phyloP scores from a whole-genome alignment of 2,113 vertebrate genomes.

The Prochilodus magdalenae region DNA sequence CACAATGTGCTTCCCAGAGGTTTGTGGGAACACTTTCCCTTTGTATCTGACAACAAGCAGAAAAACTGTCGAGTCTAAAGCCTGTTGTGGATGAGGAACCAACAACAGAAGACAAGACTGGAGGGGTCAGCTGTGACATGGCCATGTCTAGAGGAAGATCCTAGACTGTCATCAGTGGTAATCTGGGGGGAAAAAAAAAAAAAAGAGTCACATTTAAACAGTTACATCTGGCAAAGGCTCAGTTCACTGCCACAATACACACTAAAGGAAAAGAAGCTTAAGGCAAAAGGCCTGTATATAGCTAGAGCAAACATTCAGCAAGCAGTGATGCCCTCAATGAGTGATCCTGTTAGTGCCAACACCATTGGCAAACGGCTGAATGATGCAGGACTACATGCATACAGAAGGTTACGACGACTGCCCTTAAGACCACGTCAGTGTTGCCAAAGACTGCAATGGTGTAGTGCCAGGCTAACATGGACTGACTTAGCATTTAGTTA shows the following conservation, averaged over 20 bases:
- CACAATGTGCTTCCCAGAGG: no score
- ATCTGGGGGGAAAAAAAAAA: constrained; percentile 65
- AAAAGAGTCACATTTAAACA: constrained; percentile 52
- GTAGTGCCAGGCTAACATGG: no score
- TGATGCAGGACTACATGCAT: no score
- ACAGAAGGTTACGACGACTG: no score
- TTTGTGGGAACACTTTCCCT: not conserved
- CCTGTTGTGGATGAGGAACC: constrained; percentile 28
- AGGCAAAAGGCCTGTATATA: no score
- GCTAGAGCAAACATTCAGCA: no score
- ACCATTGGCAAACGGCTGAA: no score
- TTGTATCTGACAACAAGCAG: not conserved
- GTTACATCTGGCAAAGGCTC: constrained; percentile 28
- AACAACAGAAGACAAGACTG: constrained; percentile 43
- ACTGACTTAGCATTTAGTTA: no score
- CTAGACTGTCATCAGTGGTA: constrained; percentile 64
- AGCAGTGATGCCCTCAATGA: no score
- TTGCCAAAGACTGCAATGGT: no score
- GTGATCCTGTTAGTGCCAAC: no score
- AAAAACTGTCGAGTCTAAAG: not conserved
- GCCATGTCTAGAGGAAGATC: constrained; percentile 54
- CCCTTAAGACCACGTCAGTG: no score
- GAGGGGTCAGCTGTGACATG: constrained; percentile 25
- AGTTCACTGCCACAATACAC: constrained; percentile 45
- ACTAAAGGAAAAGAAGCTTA: constrained; percentile 19